Evolutionary conservation across 1,140 invertebrate genomes (phyloP).

Genomic region (Lordiphosa stackelbergi): DNA sequence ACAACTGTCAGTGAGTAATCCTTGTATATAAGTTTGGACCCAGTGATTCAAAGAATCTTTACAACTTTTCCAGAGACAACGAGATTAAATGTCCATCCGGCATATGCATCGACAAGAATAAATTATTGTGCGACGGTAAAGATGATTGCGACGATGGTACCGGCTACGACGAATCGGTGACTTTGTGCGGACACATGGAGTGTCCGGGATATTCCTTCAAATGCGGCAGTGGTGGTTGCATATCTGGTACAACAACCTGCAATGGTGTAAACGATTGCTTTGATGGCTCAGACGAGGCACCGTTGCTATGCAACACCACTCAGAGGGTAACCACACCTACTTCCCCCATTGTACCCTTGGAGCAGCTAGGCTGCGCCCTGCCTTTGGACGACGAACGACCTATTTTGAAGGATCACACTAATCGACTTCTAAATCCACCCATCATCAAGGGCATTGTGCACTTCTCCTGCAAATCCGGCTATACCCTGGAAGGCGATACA

Average conservation of each 20-base stretch:
- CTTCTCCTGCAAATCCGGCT: constrained; percentile 41
- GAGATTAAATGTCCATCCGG: constrained; percentile 58
- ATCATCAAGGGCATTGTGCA: constrained; percentile 27
- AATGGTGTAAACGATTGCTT: constrained; percentile 81
- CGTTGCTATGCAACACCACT: constrained; percentile 55
- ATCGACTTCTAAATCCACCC: constrained; percentile 14
- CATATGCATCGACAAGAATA: constrained; percentile 58
- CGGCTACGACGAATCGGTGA: constrained; percentile 80
- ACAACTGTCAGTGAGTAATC: constrained; percentile 54
- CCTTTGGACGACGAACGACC: constrained; percentile 33
- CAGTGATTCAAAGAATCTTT: not conserved
- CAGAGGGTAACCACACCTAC: constrained; percentile 69
- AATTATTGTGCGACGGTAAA: constrained; percentile 79
- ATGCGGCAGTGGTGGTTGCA: constrained; percentile 81
- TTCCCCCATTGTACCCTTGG: not conserved
- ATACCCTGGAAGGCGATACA: constrained; percentile 28
- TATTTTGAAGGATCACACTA: constrained; percentile 23
- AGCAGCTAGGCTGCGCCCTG: constrained; percentile 40
- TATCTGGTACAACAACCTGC: constrained; percentile 79
- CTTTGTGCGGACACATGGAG: constrained; percentile 74
- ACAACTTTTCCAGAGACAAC: constrained; percentile 20
- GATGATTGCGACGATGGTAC: constrained; percentile 79
- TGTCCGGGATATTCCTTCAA: constrained; percentile 79
- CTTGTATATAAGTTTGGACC: not conserved
- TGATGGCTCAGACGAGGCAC: constrained; percentile 82